Conservation (phyloP, 2,113 vertebrate species). For the Osmerus eperlanus region DNA sequence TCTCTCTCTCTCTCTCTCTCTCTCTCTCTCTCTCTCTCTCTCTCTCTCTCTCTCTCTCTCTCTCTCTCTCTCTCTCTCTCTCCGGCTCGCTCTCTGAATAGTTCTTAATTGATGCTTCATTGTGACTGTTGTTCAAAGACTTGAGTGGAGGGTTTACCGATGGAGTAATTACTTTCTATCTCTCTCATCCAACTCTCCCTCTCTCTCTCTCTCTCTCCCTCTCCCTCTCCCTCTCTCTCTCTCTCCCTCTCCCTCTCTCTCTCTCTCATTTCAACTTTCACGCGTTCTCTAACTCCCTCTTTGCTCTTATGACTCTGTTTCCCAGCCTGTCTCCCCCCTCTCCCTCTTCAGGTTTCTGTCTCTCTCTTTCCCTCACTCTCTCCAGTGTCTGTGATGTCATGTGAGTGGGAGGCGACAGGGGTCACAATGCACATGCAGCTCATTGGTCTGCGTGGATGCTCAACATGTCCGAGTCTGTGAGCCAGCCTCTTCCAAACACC, state of each 20-base stretch:
- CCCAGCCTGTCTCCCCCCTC: too few relatives aligned
- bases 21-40: conserved; percentile 27
- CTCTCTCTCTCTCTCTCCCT: conserved; percentile 5
- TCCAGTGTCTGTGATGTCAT: conserved; percentile 17
- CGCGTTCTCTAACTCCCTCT: too few relatives aligned
- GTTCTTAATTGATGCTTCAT: conserved; percentile 47
- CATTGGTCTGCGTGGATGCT: neutral
- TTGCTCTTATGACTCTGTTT: too few relatives aligned
- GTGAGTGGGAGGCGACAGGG: neutral
- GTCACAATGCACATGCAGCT: too few relatives aligned
- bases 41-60: conserved; percentile 41
- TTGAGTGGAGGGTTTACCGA: conserved; percentile 11
- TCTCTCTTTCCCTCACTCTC: neutral
- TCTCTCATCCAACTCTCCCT: neutral
- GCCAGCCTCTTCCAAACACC: neutral
- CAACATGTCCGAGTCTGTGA: neutral
- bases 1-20: conserved; percentile 32
- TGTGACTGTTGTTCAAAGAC: conserved; percentile 49
- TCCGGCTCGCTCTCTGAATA: conserved; percentile 24
- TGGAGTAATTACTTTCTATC: conserved; percentile 33
- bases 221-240: neutral
- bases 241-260: conserved; percentile 13
- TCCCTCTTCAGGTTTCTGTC: too few relatives aligned
- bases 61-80: conserved; percentile 40
- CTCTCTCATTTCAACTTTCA: too few relatives aligned